Conservation (phyloP, 64 coral and sea anemone species). For the Acropora tenuis region DNA sequence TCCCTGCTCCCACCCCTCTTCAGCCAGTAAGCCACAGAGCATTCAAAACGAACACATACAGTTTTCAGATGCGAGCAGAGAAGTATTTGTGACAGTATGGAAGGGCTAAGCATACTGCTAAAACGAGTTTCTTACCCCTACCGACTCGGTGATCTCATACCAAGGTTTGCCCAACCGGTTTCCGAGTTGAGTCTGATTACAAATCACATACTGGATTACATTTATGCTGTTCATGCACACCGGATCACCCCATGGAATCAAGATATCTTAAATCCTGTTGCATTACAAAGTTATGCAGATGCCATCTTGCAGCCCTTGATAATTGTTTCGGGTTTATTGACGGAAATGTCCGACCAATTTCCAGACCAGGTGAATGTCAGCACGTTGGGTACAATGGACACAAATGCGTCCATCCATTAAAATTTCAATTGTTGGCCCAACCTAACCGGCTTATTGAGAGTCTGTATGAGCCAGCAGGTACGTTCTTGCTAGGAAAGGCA, state of each 20-base stretch:
- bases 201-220: too few relatives aligned
- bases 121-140: too few relatives aligned
- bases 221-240: background rate
- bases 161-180: too few relatives aligned
- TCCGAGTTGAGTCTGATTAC: too few relatives aligned
- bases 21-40: constrained; percentile 1
- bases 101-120: too few relatives aligned
- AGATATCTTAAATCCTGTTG: background rate
- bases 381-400: background rate
- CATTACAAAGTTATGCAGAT: background rate
- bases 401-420: background rate
- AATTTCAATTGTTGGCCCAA: background rate
- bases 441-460: background rate
- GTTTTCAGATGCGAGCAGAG: too few relatives aligned
- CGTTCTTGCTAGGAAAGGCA: background rate
- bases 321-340: background rate
- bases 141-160: too few relatives aligned
- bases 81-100: too few relatives aligned
- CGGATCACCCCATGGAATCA: background rate
- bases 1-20: constrained; percentile 2
- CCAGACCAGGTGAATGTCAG: background rate
- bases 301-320: background rate
- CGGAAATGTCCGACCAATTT: background rate
- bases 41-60: background rate
- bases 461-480: background rate